Conservation (phyloP, 2,888 invertebrate genomes). For the Rhabditophanes sp. region DNA sequence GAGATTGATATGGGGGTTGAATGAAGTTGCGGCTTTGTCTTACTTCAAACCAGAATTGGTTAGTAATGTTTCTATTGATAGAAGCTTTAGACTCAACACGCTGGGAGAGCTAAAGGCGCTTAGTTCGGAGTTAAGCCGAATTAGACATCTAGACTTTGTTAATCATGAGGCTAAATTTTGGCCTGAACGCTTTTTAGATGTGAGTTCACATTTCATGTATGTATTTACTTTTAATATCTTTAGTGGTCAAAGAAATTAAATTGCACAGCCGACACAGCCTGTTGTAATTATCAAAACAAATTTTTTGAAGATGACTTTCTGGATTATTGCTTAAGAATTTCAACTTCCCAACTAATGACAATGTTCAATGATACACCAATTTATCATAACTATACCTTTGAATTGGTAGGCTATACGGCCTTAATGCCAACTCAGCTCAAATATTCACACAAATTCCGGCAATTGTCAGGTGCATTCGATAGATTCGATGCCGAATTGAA, state of each 20-base stretch:
- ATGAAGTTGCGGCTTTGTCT: constrained; percentile 13
- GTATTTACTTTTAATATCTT: constrained; percentile 9
- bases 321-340: constrained; percentile 25
- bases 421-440: constrained; percentile 21
- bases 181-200: constrained; percentile 41
- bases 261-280: constrained; percentile 8
- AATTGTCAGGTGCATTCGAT: constrained; percentile 24
- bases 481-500: constrained; percentile 15
- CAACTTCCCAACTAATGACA: constrained; percentile 30
- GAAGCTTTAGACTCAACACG: constrained; percentile 12
- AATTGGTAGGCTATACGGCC: constrained; percentile 37
- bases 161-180: constrained; percentile 25
- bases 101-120: constrained; percentile 11
- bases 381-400: constrained; percentile 34
- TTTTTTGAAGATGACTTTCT: constrained; percentile 13
- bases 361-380: constrained; percentile 42
- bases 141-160: constrained; percentile 26
- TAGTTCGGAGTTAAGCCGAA: constrained; percentile 12
- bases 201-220: too few relatives aligned
- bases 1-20: constrained; percentile 34
- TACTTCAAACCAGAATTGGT: constrained; percentile 21
- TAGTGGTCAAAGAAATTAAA: constrained; percentile 10
- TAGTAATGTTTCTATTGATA: constrained; percentile 11
- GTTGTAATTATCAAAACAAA: constrained; percentile 15
- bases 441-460: constrained; percentile 31